Evolutionary conservation across 2,797 vertebrate species (phyloP).

Genomic region (Propithecus perrieri): DNA sequence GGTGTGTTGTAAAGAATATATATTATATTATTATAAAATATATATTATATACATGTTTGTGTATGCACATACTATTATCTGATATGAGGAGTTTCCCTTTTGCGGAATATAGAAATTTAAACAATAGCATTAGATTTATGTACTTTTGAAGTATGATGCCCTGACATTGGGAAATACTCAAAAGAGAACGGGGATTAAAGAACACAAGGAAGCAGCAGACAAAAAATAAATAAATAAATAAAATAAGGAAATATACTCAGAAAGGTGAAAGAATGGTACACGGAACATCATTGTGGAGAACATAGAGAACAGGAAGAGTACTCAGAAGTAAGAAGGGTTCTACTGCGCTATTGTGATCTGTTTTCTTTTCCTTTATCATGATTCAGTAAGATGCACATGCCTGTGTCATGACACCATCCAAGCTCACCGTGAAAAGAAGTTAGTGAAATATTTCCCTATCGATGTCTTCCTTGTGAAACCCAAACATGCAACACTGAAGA

Average conservation of each 20-base stretch:
- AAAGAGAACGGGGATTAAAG: not conserved
- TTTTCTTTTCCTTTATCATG: not conserved
- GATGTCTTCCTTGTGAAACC: not conserved
- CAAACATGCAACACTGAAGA: not conserved
- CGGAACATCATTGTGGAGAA: not conserved
- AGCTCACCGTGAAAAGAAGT: not conserved
- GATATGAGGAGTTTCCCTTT: not conserved
- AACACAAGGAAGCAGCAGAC: not conserved
- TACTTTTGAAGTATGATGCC: not conserved
- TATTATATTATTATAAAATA: not conserved
- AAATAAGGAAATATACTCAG: not conserved
- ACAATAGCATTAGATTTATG: not conserved
- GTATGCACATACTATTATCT: not conserved
- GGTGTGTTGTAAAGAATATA: not conserved
- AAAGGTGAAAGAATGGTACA: not conserved
- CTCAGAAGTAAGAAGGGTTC: not conserved
- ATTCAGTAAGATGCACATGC: not conserved
- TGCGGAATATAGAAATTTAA: not conserved
- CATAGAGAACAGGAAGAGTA: not conserved
- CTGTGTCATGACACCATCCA: not conserved
- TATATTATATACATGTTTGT: not conserved
- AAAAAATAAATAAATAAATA: not conserved
- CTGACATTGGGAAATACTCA: not conserved
- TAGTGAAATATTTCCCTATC: not conserved
- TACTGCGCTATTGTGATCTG: not conserved